phyloP scores from a whole-genome alignment of 1,140 invertebrate species.

The Tetramorium simillimum region DNA sequence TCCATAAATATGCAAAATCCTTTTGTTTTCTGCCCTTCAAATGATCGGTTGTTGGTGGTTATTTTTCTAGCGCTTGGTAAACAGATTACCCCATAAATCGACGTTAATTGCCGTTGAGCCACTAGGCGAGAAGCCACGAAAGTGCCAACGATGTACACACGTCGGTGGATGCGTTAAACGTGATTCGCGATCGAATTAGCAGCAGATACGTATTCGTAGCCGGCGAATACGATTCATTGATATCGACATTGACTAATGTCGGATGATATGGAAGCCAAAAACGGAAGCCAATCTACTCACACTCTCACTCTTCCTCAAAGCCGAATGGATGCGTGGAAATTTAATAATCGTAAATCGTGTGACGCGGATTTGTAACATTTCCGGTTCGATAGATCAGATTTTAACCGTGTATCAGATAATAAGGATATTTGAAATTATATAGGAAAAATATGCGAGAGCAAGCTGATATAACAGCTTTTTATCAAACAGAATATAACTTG shows the following conservation, averaged over 20 bases:
- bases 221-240: slow-evolving; percentile 15
- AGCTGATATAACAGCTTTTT: neutral
- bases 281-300: neutral
- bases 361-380: slow-evolving; percentile 2
- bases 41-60: neutral
- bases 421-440: neutral
- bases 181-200: slow-evolving; percentile 26
- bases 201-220: neutral
- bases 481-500: neutral
- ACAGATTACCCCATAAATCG: slow-evolving; percentile 16
- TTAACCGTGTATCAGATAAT: neutral
- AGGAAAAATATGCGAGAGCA: neutral
- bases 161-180: neutral
- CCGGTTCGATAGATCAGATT: neutral
- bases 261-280: slow-evolving; percentile 26
- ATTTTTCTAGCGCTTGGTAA: slow-evolving; percentile 7
- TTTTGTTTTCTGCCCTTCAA: neutral
- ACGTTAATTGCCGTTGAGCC: slow-evolving; percentile 27
- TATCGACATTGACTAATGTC: slow-evolving; percentile 49
- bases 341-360: slow-evolving; percentile 37
- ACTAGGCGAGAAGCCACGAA: slow-evolving; percentile 45
- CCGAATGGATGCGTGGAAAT: neutral
- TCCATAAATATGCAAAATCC: neutral
- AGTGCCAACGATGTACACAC: slow-evolving; percentile 35
- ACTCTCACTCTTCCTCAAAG: neutral